Evolutionary conservation across 2,113 vertebrate species (phyloP), one percentile per base, ranked within the genome.

Genomic region (Lutjanus erythropterus): DNA sequence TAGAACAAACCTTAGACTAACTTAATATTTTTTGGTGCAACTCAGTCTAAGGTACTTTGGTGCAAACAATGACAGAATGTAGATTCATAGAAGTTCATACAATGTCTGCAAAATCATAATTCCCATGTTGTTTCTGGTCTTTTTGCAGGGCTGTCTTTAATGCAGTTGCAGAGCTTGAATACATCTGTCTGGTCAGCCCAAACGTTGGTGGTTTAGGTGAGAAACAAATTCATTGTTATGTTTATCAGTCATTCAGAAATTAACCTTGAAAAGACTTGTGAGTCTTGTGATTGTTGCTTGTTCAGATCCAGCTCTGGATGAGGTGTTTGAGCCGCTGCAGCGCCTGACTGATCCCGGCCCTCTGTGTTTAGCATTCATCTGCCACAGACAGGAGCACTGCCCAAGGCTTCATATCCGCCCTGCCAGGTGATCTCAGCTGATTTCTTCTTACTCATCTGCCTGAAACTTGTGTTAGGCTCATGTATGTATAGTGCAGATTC

Each of bases 171-270:
- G 96, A 98, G 50, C 91, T 99, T 21, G 93, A 98, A 23, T 94
- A 96, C 78, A 78, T 98, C 88, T 96, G 96, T 76, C 94, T 99
- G 68, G 69, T 97, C 64, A 74, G 94, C 60, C 95, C 96, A 3
- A 27, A 90, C 27, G 75, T 88, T 35, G 71, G 88, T 37, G 37
- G 31, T 59, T 83, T 96, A 83, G 96, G 98, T 99, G 94, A 82
- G 16, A 15, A 60, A 23, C 4, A 10, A 1, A 3, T 6, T 46
- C 2, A 14, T 16, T 29, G 2, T 6, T 18, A 3, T 2, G 9
- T 15, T 46, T 0, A 14, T 10, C 35, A 15, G 12, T 46, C 4
- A 58, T 46, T 29, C 2, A 21, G 0, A 8, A n/a, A 12, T 5
- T 9, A 1, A 27, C 39, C 23, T 44, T 23, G 8, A 6, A 16